Conservation (phyloP, 2,888 invertebrate species). For the Enchytraeus crypticus region DNA sequence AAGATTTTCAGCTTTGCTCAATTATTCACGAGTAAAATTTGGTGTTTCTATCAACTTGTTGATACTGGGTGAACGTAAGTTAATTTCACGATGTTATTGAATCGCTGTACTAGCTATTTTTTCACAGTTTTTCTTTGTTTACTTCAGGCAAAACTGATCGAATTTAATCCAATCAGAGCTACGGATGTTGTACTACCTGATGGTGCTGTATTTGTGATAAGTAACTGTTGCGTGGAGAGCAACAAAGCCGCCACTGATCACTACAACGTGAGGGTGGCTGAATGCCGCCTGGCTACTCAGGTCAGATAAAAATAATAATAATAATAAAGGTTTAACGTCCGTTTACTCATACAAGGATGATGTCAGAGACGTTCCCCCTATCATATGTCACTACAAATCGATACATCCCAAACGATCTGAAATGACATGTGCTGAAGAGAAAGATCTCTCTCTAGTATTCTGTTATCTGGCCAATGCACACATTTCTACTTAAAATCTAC, state of each 20-base stretch:
- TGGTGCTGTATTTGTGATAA: slow-evolving; percentile 80
- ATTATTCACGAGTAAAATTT: too few species aligned
- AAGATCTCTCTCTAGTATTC: not conserved
- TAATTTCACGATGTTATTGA: not conserved
- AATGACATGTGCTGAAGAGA: too few species aligned
- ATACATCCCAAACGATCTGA: too few species aligned
- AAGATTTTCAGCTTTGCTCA: not conserved
- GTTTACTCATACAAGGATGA: too few species aligned
- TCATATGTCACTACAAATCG: too few species aligned
- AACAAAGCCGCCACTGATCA: slow-evolving; percentile 87
- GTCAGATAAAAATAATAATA: too few species aligned
- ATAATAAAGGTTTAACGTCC: too few species aligned
- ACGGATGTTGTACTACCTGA: slow-evolving; percentile 63
- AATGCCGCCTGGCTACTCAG: slow-evolving; percentile 74
- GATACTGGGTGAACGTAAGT: too few species aligned
- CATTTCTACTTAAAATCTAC: not conserved
- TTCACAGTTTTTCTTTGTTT: not conserved
- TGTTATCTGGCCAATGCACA: not conserved
- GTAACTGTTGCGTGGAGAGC: slow-evolving; percentile 69
- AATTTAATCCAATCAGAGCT: slow-evolving; percentile 67
- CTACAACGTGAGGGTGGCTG: slow-evolving; percentile 85
- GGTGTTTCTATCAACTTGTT: too few species aligned
- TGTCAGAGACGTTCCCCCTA: too few species aligned
- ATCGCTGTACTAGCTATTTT: not conserved
- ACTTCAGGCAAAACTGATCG: slow-evolving; percentile 70